Conservation (phyloP, 2,113 vertebrate genomes). For the Platichthys flesus region DNA sequence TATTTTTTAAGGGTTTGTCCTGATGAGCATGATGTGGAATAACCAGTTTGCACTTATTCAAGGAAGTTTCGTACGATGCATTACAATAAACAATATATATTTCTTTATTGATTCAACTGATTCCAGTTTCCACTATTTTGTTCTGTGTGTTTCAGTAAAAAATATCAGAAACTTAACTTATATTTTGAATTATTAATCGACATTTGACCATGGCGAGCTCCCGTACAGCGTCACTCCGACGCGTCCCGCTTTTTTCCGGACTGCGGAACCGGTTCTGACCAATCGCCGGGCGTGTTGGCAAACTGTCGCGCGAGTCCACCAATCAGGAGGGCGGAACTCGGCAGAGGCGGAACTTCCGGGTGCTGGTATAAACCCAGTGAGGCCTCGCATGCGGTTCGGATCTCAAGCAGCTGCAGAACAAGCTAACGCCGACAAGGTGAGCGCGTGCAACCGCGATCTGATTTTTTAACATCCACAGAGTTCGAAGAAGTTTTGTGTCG, state of each 20-base stretch:
- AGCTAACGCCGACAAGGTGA: conserved; percentile 63
- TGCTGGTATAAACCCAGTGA: conserved; percentile 64
- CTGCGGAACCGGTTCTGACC: conserved; percentile 50
- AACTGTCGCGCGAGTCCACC: conserved; percentile 30
- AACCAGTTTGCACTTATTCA: too few relatives aligned
- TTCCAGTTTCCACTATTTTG: not conserved
- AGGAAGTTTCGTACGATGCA: not conserved
- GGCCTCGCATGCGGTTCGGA: conserved; percentile 81
- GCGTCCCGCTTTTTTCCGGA: conserved; percentile 60
- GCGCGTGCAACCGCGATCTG: accelerated
- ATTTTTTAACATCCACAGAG: accelerated
- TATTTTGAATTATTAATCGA: not conserved
- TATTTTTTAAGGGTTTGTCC: too few relatives aligned
- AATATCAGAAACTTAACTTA: not conserved
- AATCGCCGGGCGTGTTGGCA: conserved; percentile 22
- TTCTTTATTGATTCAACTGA: too few relatives aligned
- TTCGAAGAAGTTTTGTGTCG: accelerated
- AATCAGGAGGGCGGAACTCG: conserved; percentile 33
- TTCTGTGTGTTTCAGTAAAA: not conserved
- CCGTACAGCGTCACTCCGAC: not conserved
- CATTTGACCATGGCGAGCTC: conserved; percentile 7
- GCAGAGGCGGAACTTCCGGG: conserved; percentile 69
- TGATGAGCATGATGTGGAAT: too few relatives aligned
- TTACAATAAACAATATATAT: too few relatives aligned
- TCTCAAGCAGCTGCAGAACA: conserved; percentile 20